Base-by-base conservation (phyloP, 2,888 invertebrate species). In the Trichopoda pennipes region DNA sequence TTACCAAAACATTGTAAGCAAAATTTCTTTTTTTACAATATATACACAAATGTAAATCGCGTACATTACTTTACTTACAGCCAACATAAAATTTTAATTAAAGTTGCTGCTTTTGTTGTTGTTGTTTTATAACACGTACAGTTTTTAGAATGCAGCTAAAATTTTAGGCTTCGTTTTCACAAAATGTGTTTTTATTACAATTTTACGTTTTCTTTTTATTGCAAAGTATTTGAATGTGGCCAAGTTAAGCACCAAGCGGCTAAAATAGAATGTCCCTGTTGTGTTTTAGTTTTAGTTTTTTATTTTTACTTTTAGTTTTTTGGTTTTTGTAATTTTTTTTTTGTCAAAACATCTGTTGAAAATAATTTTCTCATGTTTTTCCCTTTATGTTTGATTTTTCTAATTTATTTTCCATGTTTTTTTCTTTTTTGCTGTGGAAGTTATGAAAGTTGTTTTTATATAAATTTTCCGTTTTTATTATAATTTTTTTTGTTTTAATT, bases 291-390 rank as follows among this genome's bases (percentile, higher is more conserved):
- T 28, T 28, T n/a, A 32, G 8, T 32, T n/a, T 32, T 32, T 32
- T 32, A 6, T 32, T 32, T 3, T 32, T 32, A 32, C 8, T 32
- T 32, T 32, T 32, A 32, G 3, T 32, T 32, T 32, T 21, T 32
- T 58, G 21, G 47, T 47, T 56, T 55, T 28, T 23, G n/a, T n/a
- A n/a, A n/a, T n/a, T 14, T 42, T 38, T 72, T 75, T 76, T 72
- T 56, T 73, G 72, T 68, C 73, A 44, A 60, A 79, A 72, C 78
- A 75, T 66, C 61, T 81, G 81, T 53, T 58, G 53, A 19, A 58
- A 78, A 74, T 47, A 66, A 53, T 53, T 53, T 55, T 64, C 21
- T 47, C 14, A 12, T 75, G 64, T 66, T 66, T 49, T 47, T 35
- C n/a, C 8, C 49, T 42, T 28, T 47, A 51, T 28, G 55, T 56